Base-by-base conservation (phyloP, 2,888 invertebrate species). In the Acleris sparsana region DNA sequence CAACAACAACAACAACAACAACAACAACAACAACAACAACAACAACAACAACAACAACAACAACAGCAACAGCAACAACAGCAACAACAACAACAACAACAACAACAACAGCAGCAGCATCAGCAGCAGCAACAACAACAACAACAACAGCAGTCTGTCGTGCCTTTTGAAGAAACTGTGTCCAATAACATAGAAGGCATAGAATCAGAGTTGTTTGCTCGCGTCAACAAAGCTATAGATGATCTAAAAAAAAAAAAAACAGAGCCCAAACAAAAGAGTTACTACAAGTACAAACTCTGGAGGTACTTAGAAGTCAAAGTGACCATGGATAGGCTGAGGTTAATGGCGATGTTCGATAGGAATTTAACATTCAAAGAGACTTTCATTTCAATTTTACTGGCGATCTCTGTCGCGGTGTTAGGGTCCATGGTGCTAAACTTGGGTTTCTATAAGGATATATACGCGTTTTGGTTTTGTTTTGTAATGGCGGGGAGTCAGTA, bases 401-500 rank as follows among this genome's bases (percentile, higher is more conserved):
- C 98, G 1, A 94, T 97, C 43, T 85, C 95, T 72, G 99, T 99
- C 1, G 96, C 98, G 3, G 94, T 97, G 56, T 92, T 99, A 60
- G 98, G 99, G 1, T 96, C 97, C 0, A 92, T 95, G 69, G 94
- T 99, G 39, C 92, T 99, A 7, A 96, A 96, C 79, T 93, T 96
- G 53, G 96, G 96, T 57, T 97, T 98, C 84, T 99, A 98, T 89
- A 95, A 95, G 76, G 99, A 99, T 84, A 94, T 99, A 62, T 96
- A 96, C 77, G 97, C 99, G 17, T 97, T 99, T 85, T 93, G 98
- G 80, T 98, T 99, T 87, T 99, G 99, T 89, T 97, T 99, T 76
- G 97, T 99, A n/a, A 98, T 99, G 76, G 99, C 99, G 1, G 97
- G 98, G 17, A 98, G 99, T 79, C 99, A 99, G 87, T 99, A 99